phyloP scores from a whole-genome alignment of 2,797 vertebrate genomes.

The Sebastolobus altivelis region DNA sequence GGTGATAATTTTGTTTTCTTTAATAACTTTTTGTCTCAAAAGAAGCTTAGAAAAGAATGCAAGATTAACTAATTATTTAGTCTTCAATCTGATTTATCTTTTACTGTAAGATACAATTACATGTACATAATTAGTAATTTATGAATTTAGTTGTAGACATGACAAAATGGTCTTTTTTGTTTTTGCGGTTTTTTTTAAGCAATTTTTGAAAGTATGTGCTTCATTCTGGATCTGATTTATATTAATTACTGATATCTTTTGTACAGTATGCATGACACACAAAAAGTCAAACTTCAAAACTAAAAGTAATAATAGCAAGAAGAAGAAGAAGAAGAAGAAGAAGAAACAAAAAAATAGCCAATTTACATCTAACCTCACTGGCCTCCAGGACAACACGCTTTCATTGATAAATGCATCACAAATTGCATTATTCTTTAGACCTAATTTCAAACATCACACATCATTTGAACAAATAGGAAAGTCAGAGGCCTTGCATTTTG shows the following conservation, averaged over 20 bases:
- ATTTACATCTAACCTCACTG: neutral
- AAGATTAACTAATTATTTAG: neutral
- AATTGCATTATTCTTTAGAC: slow-evolving; percentile 7
- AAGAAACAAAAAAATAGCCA: neutral
- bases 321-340: neutral
- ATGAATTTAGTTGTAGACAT: neutral
- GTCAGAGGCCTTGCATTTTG: slow-evolving; percentile 42
- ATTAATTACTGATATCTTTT: neutral
- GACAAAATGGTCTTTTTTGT: neutral
- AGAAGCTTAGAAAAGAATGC: neutral
- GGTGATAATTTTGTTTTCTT: neutral
- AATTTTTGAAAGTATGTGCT: neutral
- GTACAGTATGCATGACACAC: neutral
- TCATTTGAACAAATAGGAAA: slow-evolving; percentile 37
- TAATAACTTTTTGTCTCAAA: neutral
- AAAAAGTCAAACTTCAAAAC: neutral
- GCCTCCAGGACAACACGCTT: neutral
- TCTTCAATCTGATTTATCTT: neutral
- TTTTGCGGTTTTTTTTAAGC: neutral
- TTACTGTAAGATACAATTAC: neutral
- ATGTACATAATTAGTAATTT: neutral
- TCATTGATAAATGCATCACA: slow-evolving; percentile 20
- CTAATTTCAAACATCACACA: slow-evolving; percentile 25
- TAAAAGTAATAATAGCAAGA: neutral
- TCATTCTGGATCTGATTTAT: neutral